Base-by-base conservation (phyloP, 1,140 invertebrate genomes). In the Pygmarrhopalites habei region DNA sequence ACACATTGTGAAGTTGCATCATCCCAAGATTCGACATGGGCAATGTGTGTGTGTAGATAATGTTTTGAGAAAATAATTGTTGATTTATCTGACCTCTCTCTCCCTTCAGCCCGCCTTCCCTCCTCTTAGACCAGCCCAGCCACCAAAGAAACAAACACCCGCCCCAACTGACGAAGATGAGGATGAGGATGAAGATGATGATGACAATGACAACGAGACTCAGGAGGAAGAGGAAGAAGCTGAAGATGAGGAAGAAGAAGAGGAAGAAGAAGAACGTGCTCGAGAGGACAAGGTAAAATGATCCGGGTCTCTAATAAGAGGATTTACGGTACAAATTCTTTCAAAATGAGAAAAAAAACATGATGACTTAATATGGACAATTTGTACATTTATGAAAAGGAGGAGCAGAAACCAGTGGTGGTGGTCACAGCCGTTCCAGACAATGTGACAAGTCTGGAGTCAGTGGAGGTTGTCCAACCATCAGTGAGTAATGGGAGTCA, bases 61-160 rank as follows among this genome's bases (percentile, higher is more conserved):
- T n/a, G n/a, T n/a, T n/a, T n/a, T n/a, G n/a, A n/a, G n/a, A n/a
- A n/a, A n/a, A n/a, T n/a, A n/a, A n/a, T n/a, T n/a, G n/a, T n/a
- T n/a, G n/a, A n/a, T n/a, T n/a, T n/a, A n/a, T n/a, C n/a, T n/a
- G n/a, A n/a, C n/a, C n/a, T n/a, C n/a, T n/a, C n/a, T n/a, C n/a
- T 17, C 21, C 39, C 17, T 55, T 15, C 32, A 67, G 65, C 69
- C 65, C 21, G 58, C 69, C 35, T 70, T 67, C 60, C 69, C 69
- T 32, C 62, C 69, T 47, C 60, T 62, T 19, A 43, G 17, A 29
- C 53, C 58, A 25, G 46, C 15, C 1, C 28, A 61, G 10, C 58
- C 64, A 21, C 60, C 64, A 0, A 61, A 67, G 12, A 60, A 62
- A n/a, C n/a, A n/a, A n/a, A n/a, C n/a, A n/a, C n/a, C n/a, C n/a